phyloP scores from a whole-genome alignment of 1,140 invertebrate genomes.

The Notospermus geniculatus region DNA sequence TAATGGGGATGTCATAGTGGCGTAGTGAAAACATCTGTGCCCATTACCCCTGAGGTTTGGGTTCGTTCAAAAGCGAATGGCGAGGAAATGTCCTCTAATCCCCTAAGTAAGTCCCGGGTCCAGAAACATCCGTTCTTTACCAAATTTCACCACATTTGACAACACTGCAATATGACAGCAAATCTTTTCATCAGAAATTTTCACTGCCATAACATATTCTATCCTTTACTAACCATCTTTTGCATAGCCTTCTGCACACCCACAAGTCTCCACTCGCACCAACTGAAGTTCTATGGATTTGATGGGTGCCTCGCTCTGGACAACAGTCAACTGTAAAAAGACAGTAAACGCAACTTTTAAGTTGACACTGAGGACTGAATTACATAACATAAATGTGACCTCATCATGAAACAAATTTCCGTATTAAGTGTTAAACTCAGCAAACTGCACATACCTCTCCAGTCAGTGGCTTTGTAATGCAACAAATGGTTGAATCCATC shows the following conservation, averaged over 20 bases:
- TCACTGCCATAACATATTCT: no score
- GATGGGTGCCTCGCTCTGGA: conserved; percentile 75
- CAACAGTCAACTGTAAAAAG: conserved; percentile 65
- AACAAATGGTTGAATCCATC: conserved; percentile 77
- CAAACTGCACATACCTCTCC: conserved; percentile 67
- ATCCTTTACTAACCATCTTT: conserved; percentile 90
- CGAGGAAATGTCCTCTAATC: no score
- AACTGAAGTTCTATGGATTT: conserved; percentile 94
- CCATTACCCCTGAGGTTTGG: no score
- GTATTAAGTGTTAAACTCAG: no score
- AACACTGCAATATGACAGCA: no score
- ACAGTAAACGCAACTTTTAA: conserved; percentile 20
- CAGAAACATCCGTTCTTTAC: no score
- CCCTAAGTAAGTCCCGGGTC: no score
- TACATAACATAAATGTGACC: not conserved
- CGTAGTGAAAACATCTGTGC: no score
- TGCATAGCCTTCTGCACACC: conserved; percentile 90
- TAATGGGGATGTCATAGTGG: no score
- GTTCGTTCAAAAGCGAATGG: no score
- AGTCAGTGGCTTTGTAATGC: conserved; percentile 81
- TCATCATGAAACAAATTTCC: not conserved
- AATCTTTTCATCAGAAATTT: no score
- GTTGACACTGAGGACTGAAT: not conserved
- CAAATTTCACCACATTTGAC: no score
- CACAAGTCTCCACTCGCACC: conserved; percentile 92